Evolutionary conservation across 2,888 invertebrate species (phyloP).

Genomic region (Hipparchia semele): DNA sequence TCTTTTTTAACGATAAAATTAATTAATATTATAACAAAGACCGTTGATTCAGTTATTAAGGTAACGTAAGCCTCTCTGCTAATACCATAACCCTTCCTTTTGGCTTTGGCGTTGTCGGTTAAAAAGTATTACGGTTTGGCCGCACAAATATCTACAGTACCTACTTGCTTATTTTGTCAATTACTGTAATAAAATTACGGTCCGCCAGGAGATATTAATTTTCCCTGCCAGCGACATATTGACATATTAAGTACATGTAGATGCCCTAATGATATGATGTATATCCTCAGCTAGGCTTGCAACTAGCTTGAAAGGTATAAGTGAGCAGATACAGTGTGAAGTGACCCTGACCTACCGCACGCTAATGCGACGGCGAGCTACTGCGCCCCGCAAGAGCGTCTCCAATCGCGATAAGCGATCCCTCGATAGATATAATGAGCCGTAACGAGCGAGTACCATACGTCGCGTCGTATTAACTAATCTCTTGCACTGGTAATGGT

Average conservation of each 20-base stretch:
- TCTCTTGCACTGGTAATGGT: conserved; percentile 31
- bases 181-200: no score
- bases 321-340: conserved; percentile 41
- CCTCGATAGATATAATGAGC: conserved; percentile 44
- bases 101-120: no score
- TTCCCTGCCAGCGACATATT: not conserved
- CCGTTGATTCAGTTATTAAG: no score
- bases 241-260: not conserved
- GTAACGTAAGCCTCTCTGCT: no score
- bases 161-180: no score
- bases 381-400: conserved; percentile 19
- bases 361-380: conserved; percentile 34
- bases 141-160: no score
- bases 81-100: no score
- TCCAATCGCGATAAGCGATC: conserved; percentile 43
- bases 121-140: no score
- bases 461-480: conserved; percentile 3
- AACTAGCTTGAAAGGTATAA: not conserved
- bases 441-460: conserved; percentile 35
- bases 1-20: no score
- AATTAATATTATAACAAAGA: no score
- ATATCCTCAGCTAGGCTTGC: conserved; percentile 32
- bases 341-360: conserved; percentile 54
- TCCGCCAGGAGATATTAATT: not conserved
- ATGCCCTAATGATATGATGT: not conserved